phyloP scores from a whole-genome alignment of 2,888 invertebrate species.

The Amphipyra tragopoginis region DNA sequence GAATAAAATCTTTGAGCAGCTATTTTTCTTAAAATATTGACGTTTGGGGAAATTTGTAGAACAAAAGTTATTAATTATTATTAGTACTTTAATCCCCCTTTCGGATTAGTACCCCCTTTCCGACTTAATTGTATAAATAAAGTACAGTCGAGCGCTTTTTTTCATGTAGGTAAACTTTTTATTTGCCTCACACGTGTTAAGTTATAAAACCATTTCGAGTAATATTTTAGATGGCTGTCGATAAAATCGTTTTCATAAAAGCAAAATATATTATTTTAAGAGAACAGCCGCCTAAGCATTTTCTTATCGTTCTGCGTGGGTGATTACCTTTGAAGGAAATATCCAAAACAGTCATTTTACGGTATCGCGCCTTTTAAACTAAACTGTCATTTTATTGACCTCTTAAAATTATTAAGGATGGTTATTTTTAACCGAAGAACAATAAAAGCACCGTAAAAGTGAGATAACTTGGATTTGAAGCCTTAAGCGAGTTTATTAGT shows the following conservation, averaged over 20 bases:
- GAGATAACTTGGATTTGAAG: not conserved
- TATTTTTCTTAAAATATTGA: too few species aligned
- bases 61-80: too few species aligned
- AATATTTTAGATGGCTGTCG: conserved; percentile 7
- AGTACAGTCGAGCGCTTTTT: too few species aligned
- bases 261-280: conserved; percentile 7
- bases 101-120: too few species aligned
- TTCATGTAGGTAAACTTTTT: too few species aligned
- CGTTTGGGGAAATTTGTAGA: too few species aligned
- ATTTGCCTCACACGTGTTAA: conserved; percentile 12
- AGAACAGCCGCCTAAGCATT: conserved; percentile 17
- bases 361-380: conserved; percentile 56
- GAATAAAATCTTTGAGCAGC: too few species aligned
- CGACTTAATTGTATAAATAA: too few species aligned
- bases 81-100: too few species aligned
- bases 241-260: conserved; percentile 19
- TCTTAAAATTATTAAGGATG: conserved; percentile 11
- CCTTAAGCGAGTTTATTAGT: conserved; percentile 1
- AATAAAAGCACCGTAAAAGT: conserved; percentile 25
- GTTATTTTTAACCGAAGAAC: conserved; percentile 21
- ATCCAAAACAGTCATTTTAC: conserved; percentile 58
- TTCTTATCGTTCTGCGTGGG: conserved; percentile 38
- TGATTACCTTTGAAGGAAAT: conserved; percentile 36
- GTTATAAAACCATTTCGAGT: conserved; percentile 24
- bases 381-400: conserved; percentile 45